Base-by-base conservation (phyloP, 2,888 invertebrate species). In the Trilocha varians region DNA sequence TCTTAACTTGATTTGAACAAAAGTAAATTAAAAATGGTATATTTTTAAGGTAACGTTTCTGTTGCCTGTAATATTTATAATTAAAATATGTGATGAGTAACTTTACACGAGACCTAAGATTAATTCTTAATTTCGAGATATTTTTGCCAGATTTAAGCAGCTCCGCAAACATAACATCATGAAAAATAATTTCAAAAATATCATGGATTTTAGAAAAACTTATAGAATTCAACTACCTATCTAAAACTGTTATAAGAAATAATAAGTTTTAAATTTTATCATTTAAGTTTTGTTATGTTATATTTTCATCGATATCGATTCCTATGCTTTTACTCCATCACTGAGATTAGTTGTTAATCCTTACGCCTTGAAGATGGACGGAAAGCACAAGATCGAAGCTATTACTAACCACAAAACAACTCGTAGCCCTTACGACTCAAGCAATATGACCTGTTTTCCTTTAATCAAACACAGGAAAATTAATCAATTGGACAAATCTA, bases 371-470 rank as follows among this genome's bases (percentile, higher is more conserved):
- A 52, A 62, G 59, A 61, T 53, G 53, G 56, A 57, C 55, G 50
- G 55, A 49, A 60, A 55, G 49, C 53, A 50, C 54, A 56, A 53
- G 62, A 62, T 62, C 58, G 55, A 50, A 45, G 48, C 53, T 50
- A 50, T 54, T 46, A 40, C 36, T 32, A 25, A 41, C 41, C 38
- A 17, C 32, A 18, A 35, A 16, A 39, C 41, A 43, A 37, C 8
- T 39, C 5, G 45, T 40, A 42, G 38, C 38, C 40, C 40, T 34
- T 48, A 45, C 36, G 11, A 1, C 15, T n/a, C 13, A n/a, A 13
- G 3, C 2, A 15, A 34, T 25, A 45, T 18, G 37, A 43, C 13
- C 18, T 35, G 45, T 36, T 44, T 44, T 48, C 34, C 33, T n/a
- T 32, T 13, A 37, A n/a, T 15, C 34, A 36, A 17, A n/a, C 13